Base-by-base conservation (phyloP, 2,888 invertebrate genomes). In the Eristalinus sepulchralis region DNA sequence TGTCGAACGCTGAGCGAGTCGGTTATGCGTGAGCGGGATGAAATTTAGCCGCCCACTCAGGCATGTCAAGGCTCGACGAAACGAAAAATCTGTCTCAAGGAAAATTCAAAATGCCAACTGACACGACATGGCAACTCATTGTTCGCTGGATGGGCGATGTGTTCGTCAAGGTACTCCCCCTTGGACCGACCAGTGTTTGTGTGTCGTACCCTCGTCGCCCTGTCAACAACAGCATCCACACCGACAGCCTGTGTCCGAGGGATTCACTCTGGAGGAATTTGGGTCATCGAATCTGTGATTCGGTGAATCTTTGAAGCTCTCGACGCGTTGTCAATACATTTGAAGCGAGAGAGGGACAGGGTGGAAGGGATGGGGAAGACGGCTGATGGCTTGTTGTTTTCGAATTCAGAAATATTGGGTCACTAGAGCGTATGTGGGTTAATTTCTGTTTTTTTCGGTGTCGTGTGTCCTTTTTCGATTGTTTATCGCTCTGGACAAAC, bases 351-450 rank as follows among this genome's bases (percentile, higher is more conserved):
- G 77, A 22, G 39, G 47, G 64, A 39, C 59, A 24, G 22, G 33
- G 60, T 55, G 70, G 71, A 13, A 13, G 11, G 13, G 36, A 13
- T n/a, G n/a, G 55, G 57, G 67, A 75, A 10, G 33, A 31, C 33
- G 57, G 47, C 47, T n/a, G 47, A 17, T 20, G 47, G 8, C 17
- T 47, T 64, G 63, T 31, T 34, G 39, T 62, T 67, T 27, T 72
- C 47, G 57, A 10, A 22, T 66, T 22, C 10, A 36, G 1, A 10
- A 22, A 63, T 73, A 53, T 84, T 71, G 67, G 80, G 80, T 80
- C 55, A 84, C 80, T 80, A 62, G 84, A 71, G 84, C 84, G 84
- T 84, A 84, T 84, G 80, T 80, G 71, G 70, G 67, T 47, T 80
- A 57, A 66, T 79, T 79, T 79, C 39, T 22, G 10, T 67, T 55